Evolutionary conservation across 2,888 invertebrate genomes (phyloP), one percentile per base, ranked within the genome.

Genomic region (Drosophila multiciliata): DNA sequence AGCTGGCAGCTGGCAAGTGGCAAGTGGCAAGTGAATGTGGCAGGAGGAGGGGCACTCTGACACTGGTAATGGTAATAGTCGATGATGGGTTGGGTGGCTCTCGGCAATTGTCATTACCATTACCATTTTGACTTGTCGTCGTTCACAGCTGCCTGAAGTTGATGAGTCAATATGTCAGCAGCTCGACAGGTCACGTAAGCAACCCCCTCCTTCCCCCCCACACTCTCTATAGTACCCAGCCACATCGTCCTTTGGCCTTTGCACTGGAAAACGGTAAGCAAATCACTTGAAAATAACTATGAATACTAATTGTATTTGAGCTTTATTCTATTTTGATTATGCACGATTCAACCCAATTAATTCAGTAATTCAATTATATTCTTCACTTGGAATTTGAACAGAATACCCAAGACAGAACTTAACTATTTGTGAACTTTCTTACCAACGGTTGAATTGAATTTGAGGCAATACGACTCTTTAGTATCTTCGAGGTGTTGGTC

Each of bases 91-190:
- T 58, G 67, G 64, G 66, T 59, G 58, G 32, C 66, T 55, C 62
- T 64, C 40, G 70, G 60, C 86, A 66, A 87, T 87, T 89, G 86
- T 82, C 90, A 85, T 84, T 84, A 73, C 59, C 88, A 89, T 84
- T 87, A 73, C 64, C 88, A 87, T 78, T 87, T 82, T 75, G 88
- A 88, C 74, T 79, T 80, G 68, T 74, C 69, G 73, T 54, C 64
- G 73, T 82, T 75, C 70, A 72, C 72, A 66, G 83, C 60, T 64
- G 80, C 67, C 90, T 73, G 62, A 73, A 76, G 89, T 88, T 85
- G 90, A 85, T 85, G 84, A 85, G 86, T 88, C 90, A 90, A 90
- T 85, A 85, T 82, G 90, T 85, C 84, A 85, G 64, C 62, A 58
- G 58, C 61, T 85, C 66, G 90, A 89, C 86, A 85, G 75, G 86